phyloP scores from a whole-genome alignment of 2,888 invertebrate species.

The Masnerella sp. region DNA sequence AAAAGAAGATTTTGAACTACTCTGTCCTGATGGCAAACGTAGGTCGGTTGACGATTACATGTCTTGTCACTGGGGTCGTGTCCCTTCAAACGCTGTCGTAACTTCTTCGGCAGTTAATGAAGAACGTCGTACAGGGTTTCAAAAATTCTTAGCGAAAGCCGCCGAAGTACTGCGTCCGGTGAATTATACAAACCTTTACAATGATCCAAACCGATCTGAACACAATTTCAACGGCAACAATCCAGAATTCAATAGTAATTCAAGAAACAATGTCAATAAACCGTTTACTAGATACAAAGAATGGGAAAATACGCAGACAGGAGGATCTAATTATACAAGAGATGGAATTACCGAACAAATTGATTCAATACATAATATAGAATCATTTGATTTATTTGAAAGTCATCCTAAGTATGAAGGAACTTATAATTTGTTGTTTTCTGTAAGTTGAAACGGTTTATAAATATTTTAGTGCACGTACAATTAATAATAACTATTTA shows the following conservation, averaged over 20 bases:
- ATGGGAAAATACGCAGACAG: slow-evolving; percentile 22
- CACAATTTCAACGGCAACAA: too few species aligned
- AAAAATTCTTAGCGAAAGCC: slow-evolving; percentile 82
- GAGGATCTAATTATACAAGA: not conserved
- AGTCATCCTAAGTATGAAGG: slow-evolving; percentile 84
- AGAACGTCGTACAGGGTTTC: slow-evolving; percentile 81
- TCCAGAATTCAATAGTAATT: slow-evolving; percentile 27
- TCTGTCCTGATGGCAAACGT: slow-evolving; percentile 89
- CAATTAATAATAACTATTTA: not conserved
- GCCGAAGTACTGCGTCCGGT: slow-evolving; percentile 68
- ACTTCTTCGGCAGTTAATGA: slow-evolving; percentile 87
- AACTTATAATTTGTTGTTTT: slow-evolving; percentile 87
- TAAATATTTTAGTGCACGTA: slow-evolving; percentile 1
- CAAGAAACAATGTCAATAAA: slow-evolving; percentile 51
- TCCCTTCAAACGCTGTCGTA: slow-evolving; percentile 90
- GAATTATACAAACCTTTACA: slow-evolving; percentile 56
- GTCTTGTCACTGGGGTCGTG: slow-evolving; percentile 90
- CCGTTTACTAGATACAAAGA: slow-evolving; percentile 49
- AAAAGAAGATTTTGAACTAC: slow-evolving; percentile 86
- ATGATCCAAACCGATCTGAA: too few species aligned
- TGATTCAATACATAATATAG: slow-evolving; percentile 78
- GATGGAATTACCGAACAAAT: slow-evolving; percentile 11
- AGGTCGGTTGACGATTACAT: slow-evolving; percentile 84
- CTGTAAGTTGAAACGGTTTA: slow-evolving; percentile 79
- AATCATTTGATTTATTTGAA: slow-evolving; percentile 86